A percentile compares a stretch with the other conserved stretches of the same genome.
Evolutionary conservation across 2,113 vertebrate genomes (phyloP).

Genomic region (Colistium nudipinnis): DNA sequence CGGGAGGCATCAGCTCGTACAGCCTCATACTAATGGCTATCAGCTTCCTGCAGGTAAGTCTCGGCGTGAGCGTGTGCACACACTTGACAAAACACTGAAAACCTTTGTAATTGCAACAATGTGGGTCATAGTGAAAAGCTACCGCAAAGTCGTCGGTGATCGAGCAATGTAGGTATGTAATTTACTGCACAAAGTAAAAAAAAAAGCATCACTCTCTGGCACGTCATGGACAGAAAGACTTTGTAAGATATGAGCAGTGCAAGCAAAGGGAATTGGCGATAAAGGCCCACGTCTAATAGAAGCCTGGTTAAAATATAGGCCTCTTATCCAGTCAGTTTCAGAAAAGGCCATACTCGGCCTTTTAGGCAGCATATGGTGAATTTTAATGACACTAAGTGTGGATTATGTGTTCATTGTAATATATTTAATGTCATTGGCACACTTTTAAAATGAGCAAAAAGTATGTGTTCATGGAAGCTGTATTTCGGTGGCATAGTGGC

Average conservation of each 20-base stretch:
- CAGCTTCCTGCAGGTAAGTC: constrained; percentile 87
- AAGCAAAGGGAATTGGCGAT: background rate
- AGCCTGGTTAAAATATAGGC: too few relatives aligned
- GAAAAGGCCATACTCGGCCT: background rate
- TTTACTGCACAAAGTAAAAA: too few relatives aligned
- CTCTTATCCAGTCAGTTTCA: too few relatives aligned
- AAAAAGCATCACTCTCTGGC: too few relatives aligned
- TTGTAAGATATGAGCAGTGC: background rate
- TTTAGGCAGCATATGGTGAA: background rate
- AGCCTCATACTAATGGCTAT: constrained; percentile 87
- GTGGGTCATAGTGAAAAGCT: background rate
- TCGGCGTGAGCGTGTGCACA: background rate
- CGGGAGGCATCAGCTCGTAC: constrained; percentile 86
- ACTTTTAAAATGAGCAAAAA: too few relatives aligned
- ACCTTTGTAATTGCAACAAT: background rate
- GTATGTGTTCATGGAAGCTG: too few relatives aligned
- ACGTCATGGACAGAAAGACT: too few relatives aligned
- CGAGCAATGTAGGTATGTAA: too few relatives aligned
- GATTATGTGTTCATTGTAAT: too few relatives aligned
- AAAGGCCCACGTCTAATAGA: background rate
- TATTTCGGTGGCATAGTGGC: background rate
- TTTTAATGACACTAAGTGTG: background rate
- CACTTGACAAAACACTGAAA: background rate
- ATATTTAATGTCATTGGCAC: too few relatives aligned
- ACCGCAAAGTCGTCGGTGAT: too few relatives aligned